phyloP scores from a whole-genome alignment of 2,797 vertebrate species.

The Hippopotamyrus pictus region DNA sequence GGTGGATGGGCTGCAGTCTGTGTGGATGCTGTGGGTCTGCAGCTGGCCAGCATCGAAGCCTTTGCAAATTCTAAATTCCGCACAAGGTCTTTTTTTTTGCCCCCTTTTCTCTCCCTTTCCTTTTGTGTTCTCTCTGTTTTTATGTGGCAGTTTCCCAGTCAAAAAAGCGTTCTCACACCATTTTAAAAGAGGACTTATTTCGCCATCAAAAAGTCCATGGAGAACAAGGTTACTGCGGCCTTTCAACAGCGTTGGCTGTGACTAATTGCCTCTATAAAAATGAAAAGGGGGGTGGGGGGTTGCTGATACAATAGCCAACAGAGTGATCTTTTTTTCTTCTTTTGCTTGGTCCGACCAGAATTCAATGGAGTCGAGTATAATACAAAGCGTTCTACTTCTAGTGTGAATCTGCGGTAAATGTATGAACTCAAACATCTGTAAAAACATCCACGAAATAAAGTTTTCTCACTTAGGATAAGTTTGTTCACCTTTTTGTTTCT shows the following conservation, averaged over 20 bases:
- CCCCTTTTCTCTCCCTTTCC: conserved; percentile 33
- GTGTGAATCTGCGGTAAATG: not conserved
- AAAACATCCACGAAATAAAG: not conserved
- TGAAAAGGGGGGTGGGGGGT: conserved; percentile 50
- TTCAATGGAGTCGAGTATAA: conserved; percentile 38
- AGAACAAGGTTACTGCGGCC: conserved; percentile 46
- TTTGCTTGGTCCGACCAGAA: conserved; percentile 24
- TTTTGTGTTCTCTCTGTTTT: conserved; percentile 42
- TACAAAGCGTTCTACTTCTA: conserved; percentile 40
- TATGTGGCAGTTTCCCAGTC: conserved; percentile 38
- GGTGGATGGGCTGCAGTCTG: conserved; percentile 16
- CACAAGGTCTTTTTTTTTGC: conserved; percentile 42
- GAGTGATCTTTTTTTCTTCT: conserved; percentile 40
- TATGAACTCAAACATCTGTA: not conserved
- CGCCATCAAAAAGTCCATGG: conserved; percentile 42
- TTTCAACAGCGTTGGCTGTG: conserved; percentile 56
- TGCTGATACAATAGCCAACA: conserved; percentile 53
- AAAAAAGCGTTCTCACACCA: conserved; percentile 49
- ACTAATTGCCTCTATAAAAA: conserved; percentile 64
- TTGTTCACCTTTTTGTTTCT: not conserved
- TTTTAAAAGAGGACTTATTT: conserved; percentile 44
- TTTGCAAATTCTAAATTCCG: conserved; percentile 40
- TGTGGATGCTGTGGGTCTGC: not conserved
- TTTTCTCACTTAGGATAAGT: not conserved
- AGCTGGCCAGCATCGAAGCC: not conserved